Percentiles rank a stretch among this genome's conserved stretches.
These are phyloP conservation scores for Delichon dasypus DNA, from an alignment of 2,797 vertebrate species.

Conservation along the genomic window DNA sequence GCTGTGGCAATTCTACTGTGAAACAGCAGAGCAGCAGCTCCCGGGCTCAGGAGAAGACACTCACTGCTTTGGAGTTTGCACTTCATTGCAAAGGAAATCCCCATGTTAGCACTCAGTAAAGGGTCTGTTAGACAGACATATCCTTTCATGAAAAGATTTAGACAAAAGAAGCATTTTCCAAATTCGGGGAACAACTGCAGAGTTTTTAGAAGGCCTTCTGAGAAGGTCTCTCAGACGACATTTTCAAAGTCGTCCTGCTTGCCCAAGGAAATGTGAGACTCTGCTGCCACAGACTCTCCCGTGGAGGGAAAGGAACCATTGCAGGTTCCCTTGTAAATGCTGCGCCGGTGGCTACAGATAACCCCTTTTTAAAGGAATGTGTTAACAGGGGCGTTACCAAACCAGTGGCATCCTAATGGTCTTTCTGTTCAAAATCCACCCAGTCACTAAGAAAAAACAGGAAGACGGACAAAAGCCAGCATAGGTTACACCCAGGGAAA, in stretches of 20 bases:
- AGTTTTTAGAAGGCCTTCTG: background rate
- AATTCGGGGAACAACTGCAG: background rate
- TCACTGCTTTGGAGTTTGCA: background rate
- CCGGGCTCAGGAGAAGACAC: background rate
- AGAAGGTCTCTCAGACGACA: background rate
- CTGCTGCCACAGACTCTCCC: too few relatives aligned
- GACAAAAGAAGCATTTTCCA: background rate
- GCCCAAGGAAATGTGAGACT: background rate
- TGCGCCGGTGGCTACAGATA: background rate
- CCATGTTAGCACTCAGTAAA: too few relatives aligned
- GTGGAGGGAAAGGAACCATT: accelerated
- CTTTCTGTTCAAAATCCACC: background rate
- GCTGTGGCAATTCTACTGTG: background rate
- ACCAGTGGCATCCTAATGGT: background rate
- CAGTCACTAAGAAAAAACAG: background rate
- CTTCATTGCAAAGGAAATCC: background rate
- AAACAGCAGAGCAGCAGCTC: background rate
- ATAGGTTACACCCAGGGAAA: background rate
- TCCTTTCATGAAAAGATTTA: background rate
- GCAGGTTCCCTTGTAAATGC: background rate
- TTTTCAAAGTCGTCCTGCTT: background rate
- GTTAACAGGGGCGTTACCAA: background rate
- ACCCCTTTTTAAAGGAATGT: accelerated
- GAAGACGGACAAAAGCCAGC: background rate
- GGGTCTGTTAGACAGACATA: background rate